Evolutionary conservation across 2,113 vertebrate species (phyloP).

Genomic region (Xyliphius kryptos): DNA sequence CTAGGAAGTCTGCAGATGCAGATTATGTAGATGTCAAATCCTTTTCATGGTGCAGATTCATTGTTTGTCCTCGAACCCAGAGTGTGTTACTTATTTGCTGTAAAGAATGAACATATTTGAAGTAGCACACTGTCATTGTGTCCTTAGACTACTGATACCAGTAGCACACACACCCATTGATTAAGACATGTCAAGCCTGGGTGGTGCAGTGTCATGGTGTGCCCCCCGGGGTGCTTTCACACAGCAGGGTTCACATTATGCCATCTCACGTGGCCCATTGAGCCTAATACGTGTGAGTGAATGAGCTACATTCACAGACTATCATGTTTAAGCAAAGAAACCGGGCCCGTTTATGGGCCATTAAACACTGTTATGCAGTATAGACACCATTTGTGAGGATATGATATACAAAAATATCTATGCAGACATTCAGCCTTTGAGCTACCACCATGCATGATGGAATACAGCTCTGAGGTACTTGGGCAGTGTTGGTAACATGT

Average conservation of each 20-base stretch:
- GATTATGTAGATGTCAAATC: no score
- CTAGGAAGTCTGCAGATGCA: no score
- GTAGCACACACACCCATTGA: slow-evolving; percentile 30
- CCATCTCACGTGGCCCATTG: slow-evolving; percentile 55
- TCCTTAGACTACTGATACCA: slow-evolving; percentile 1
- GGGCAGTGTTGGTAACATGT: no score
- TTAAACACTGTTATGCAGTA: slow-evolving; percentile 34
- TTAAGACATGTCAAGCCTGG: slow-evolving; percentile 30
- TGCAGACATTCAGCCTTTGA: slow-evolving; percentile 11
- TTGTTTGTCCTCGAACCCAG: no score
- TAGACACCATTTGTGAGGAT: slow-evolving; percentile 38
- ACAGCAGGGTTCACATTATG: slow-evolving; percentile 55
- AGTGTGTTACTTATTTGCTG: no score
- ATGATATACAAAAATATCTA: slow-evolving; percentile 20
- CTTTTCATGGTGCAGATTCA: no score
- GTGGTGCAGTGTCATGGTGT: slow-evolving; percentile 5
- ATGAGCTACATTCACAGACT: slow-evolving; percentile 40
- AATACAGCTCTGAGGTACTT: background rate
- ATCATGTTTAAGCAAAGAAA: slow-evolving; percentile 37
- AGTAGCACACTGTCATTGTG: no score
- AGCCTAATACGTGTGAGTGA: slow-evolving; percentile 68
- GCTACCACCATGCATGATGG: slow-evolving; percentile 5
- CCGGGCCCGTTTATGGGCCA: slow-evolving; percentile 42
- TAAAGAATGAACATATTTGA: no score
- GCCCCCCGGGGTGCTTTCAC: slow-evolving; percentile 36